Evolutionary conservation across 1,140 invertebrate genomes (phyloP).

Genomic region (Scaptomyza graminum): DNA sequence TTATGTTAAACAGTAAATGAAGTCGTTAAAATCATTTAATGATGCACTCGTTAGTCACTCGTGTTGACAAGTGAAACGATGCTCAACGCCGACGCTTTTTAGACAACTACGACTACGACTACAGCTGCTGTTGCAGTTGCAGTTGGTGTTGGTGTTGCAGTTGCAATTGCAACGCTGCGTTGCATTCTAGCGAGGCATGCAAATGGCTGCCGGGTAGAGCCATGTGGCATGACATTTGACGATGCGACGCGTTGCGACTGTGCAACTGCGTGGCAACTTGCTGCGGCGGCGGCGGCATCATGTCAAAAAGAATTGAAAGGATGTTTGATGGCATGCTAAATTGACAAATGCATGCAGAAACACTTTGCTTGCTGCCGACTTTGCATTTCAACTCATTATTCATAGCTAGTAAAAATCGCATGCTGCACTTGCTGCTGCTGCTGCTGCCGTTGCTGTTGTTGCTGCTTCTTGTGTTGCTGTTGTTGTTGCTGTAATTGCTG

Average conservation of each 20-base stretch:
- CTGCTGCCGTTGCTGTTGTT: slow-evolving; percentile 1
- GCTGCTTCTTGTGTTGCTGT: slow-evolving; percentile 12
- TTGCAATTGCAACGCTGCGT: slow-evolving; percentile 38
- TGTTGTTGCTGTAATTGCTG: slow-evolving; percentile 9
- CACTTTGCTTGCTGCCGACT: slow-evolving; percentile 59
- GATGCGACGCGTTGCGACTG: background rate
- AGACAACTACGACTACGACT: no score
- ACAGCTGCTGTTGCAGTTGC: background rate
- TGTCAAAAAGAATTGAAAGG: slow-evolving; percentile 77
- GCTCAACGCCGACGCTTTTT: slow-evolving; percentile 25
- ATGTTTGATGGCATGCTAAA: slow-evolving; percentile 80
- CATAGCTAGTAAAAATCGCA: slow-evolving; percentile 66
- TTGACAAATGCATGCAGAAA: slow-evolving; percentile 71
- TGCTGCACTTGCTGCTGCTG: slow-evolving; percentile 26
- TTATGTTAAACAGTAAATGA: slow-evolving; percentile 79
- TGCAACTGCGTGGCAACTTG: no score
- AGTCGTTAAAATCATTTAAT: slow-evolving; percentile 81
- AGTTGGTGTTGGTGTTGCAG: background rate
- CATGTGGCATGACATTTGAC: slow-evolving; percentile 48
- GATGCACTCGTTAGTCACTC: slow-evolving; percentile 75
- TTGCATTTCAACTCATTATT: slow-evolving; percentile 63
- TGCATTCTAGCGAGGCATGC: slow-evolving; percentile 57
- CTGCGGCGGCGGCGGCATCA: slow-evolving; percentile 46
- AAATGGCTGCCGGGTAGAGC: slow-evolving; percentile 35
- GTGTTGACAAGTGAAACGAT: slow-evolving; percentile 67